These are phyloP conservation scores for Hystrix brachyura DNA, from an alignment of 2,113 vertebrate genomes.

Conservation along the genomic window DNA sequence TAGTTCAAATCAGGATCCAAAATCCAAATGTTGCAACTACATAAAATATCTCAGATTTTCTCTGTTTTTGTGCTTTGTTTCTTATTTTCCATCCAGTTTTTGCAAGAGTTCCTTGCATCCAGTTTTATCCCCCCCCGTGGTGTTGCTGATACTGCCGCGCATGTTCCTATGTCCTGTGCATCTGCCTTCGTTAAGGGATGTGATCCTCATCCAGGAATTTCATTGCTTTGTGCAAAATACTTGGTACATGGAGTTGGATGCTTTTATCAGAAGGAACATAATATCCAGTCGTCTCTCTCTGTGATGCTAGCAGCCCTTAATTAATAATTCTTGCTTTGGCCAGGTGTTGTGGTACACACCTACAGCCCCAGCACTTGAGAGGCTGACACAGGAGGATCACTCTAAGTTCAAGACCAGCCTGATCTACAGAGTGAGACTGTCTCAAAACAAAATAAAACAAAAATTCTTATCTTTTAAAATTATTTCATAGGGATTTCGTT, in stretches of 20 bases:
- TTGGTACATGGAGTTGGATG: background rate
- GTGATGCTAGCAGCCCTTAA: background rate
- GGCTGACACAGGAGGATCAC: no score
- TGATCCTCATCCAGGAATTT: background rate
- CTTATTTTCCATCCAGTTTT: background rate
- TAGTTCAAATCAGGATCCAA: slow-evolving; percentile 33
- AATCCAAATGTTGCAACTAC: background rate
- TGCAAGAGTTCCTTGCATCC: background rate
- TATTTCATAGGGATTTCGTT: slow-evolving; percentile 3
- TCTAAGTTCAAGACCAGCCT: no score
- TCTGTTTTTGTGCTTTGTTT: background rate
- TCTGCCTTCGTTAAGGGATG: background rate
- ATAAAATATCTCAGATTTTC: background rate
- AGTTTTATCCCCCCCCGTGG: background rate
- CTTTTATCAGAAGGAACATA: background rate
- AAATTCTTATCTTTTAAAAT: background rate
- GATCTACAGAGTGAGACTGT: no score
- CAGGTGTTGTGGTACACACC: no score
- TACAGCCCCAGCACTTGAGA: no score
- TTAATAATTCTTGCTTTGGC: background rate
- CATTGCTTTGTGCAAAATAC: background rate
- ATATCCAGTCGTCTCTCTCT: background rate
- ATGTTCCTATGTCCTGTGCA: background rate
- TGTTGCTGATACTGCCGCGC: background rate
- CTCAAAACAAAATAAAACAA: no score